A percentile compares a stretch with the other conserved stretches of the same genome.
Conservation (phyloP, 2,888 invertebrate genomes). For the Caenorhabditis plicata region DNA sequence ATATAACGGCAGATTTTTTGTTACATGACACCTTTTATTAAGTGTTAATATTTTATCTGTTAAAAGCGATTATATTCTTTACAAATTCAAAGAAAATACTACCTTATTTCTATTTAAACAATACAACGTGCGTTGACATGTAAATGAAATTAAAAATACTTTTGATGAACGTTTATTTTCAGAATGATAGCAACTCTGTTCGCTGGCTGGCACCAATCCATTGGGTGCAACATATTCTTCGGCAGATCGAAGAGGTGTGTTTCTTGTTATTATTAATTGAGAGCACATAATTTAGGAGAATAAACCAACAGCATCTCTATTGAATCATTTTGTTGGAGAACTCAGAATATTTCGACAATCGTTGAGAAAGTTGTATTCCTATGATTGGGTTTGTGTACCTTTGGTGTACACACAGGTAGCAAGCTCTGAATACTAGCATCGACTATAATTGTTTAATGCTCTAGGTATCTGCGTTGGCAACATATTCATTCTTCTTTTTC, state of each 20-base stretch:
- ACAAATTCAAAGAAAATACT: too few relatives aligned
- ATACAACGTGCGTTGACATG: too few relatives aligned
- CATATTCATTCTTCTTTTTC: constrained; percentile 67
- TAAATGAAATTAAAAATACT: not conserved
- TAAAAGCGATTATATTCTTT: too few relatives aligned
- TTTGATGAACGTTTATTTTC: not conserved
- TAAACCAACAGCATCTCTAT: constrained; percentile 43
- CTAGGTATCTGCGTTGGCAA: constrained; percentile 66
- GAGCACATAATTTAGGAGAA: constrained; percentile 11
- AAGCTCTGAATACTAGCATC: too few relatives aligned
- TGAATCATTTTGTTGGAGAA: constrained; percentile 41
- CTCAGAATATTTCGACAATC: constrained; percentile 42
- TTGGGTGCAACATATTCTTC: constrained; percentile 50
- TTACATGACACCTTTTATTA: too few relatives aligned
- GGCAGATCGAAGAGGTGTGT: constrained; percentile 17
- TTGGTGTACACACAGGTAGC: constrained; percentile 62
- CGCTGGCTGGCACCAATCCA: constrained; percentile 58
- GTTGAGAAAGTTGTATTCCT: constrained; percentile 40
- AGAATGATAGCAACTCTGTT: constrained; percentile 35
- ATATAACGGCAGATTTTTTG: too few relatives aligned
- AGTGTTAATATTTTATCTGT: too few relatives aligned
- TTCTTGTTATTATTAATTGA: not conserved
- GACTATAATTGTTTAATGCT: too few relatives aligned
- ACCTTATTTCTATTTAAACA: too few relatives aligned
- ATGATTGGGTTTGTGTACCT: constrained; percentile 56